phyloP scores from a whole-genome alignment of 2,888 invertebrate species.

The Xestia ashworthii region DNA sequence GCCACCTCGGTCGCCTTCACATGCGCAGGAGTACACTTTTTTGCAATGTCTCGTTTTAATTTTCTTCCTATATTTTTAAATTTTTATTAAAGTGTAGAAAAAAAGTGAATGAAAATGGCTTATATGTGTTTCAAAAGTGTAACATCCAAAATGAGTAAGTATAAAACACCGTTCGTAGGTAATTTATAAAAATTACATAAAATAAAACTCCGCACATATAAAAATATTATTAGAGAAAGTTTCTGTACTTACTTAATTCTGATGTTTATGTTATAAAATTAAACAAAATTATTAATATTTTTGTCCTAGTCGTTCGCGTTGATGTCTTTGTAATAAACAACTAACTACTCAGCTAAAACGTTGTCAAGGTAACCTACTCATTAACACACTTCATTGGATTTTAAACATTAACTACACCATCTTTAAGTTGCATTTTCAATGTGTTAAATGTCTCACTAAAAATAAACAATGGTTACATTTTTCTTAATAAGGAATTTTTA shows the following conservation, averaged over 20 bases:
- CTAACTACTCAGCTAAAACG: slow-evolving; percentile 30
- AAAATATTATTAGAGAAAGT: slow-evolving; percentile 33
- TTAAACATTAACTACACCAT: not conserved
- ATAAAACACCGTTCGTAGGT: slow-evolving; percentile 15
- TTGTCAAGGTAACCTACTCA: slow-evolving; percentile 51
- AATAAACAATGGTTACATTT: slow-evolving; percentile 46
- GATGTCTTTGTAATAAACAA: slow-evolving; percentile 57
- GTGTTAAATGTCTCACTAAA: not conserved
- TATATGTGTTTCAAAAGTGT: slow-evolving; percentile 13
- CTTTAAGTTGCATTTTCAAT: not conserved
- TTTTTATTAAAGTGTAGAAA: slow-evolving; percentile 22
- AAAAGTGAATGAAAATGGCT: slow-evolving; percentile 7
- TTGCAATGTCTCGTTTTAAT: slow-evolving; percentile 82
- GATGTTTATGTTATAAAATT: slow-evolving; percentile 16
- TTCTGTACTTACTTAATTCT: slow-evolving; percentile 3
- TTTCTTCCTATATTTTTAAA: slow-evolving; percentile 72
- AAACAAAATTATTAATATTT: not conserved
- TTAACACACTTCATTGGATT: slow-evolving; percentile 1
- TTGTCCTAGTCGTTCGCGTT: slow-evolving; percentile 30
- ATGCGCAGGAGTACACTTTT: slow-evolving; percentile 87
- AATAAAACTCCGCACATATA: slow-evolving; percentile 11
- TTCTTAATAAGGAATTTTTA: slow-evolving; percentile 45
- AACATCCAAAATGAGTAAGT: slow-evolving; percentile 20
- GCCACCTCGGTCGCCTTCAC: slow-evolving; percentile 88
- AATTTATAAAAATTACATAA: slow-evolving; percentile 20